A percentile compares a stretch with the other conserved stretches of the same genome.
phyloP scores from a whole-genome alignment of 1,140 invertebrate genomes.

The Zaprionus davidi region DNA sequence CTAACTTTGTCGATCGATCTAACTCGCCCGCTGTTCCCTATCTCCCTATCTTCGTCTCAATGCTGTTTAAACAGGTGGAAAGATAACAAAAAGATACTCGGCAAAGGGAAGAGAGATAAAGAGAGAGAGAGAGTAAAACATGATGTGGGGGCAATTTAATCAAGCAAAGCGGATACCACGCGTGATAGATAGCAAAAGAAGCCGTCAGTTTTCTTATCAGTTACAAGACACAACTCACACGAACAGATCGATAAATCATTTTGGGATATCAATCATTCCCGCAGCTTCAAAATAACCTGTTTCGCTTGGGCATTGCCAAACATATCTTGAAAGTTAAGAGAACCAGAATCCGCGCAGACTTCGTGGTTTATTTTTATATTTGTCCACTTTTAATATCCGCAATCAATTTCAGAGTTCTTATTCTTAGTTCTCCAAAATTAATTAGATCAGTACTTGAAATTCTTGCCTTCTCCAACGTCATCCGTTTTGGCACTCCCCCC shows the following conservation, averaged over 20 bases:
- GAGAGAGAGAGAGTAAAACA: conserved; percentile 11
- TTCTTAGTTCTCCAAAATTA: conserved; percentile 1
- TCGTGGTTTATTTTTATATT: background rate
- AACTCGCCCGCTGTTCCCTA: background rate
- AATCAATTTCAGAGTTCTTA: conserved; percentile 11
- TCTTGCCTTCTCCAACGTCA: conserved; percentile 3
- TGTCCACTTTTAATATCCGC: conserved; percentile 16
- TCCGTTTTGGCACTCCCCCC: conserved; percentile 6
- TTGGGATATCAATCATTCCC: conserved; percentile 1
- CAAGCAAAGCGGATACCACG: conserved; percentile 19
- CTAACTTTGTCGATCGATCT: background rate
- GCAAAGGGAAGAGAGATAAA: background rate
- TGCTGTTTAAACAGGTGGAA: conserved; percentile 43
- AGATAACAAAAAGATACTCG: conserved; percentile 24
- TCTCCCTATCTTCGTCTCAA: background rate
- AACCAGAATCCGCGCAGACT: background rate
- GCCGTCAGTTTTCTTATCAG: conserved; percentile 18
- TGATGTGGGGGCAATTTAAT: conserved; percentile 31
- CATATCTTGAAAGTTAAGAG: background rate
- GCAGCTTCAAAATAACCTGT: conserved; percentile 22
- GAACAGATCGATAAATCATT: conserved; percentile 12
- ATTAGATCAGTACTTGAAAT: conserved; percentile 16
- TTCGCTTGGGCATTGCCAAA: conserved; percentile 13
- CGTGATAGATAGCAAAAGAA: conserved; percentile 16
- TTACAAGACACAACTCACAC: conserved; percentile 22